Evolutionary conservation across 1,140 invertebrate species (phyloP), one percentile per base, ranked within the genome.

Genomic region (Platyura marginata): DNA sequence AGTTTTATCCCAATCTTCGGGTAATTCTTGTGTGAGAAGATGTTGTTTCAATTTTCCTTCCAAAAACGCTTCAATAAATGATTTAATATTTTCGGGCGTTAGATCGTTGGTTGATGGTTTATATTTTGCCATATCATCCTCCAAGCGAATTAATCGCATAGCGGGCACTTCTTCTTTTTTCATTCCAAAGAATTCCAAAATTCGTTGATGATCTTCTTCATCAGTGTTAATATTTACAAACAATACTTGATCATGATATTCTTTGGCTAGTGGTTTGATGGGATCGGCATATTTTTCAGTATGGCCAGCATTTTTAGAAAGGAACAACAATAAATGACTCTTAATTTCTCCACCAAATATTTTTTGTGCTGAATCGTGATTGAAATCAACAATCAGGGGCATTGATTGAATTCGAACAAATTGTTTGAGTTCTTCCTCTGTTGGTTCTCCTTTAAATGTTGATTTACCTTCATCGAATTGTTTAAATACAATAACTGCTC

Each of bases 111-210:
- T 75, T 41, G 79, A 72, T 29, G 95, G 95, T 62, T 96, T 97
- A 71, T 84, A 99, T 66, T 98, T 99, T 54, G 81, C 77, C 94
- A 98, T 98, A 56, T 98, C 93, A 55, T 98, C 88, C 64, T 93
- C 89, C 38, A 98, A 66, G 44, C 80, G 79, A 59, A 98, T 98
- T 37, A 98, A 68, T 53, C 96, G 78, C 58, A 95, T 83, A 9
- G 85, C 75, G 11, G 96, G 95, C 10, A 89, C 74, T 55, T 97
- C 86, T 16, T 83, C 78, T 53, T 84, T 83, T 65, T 88, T 91
- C 74, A 98, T 82, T 49, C 95, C 95, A 63, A 99, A 99, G 86
- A 95, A 98, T 67, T 98, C 95, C 52, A 98, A 71, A 57, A 99
- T 98, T 57, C 93, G 78, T 49, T 82, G 77, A 62, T 98, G 94